phyloP scores from a whole-genome alignment of 2,888 invertebrate genomes.

The Panopea generosa region DNA sequence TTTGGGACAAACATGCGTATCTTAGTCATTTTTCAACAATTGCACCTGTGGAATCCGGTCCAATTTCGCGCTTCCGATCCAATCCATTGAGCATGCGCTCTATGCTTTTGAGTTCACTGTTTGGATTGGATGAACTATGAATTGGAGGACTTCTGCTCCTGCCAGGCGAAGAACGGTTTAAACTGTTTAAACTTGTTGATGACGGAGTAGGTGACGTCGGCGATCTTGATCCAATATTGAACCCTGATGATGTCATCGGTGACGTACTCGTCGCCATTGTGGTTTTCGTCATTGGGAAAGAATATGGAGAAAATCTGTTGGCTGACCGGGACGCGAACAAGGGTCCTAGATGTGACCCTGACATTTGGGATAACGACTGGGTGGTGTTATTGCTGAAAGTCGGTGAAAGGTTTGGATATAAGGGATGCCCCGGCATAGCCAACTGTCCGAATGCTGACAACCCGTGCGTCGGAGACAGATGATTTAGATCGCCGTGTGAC shows the following conservation, averaged over 20 bases:
- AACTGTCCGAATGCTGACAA: conserved; percentile 95
- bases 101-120: conserved; percentile 96
- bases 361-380: conserved; percentile 78
- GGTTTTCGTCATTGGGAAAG: conserved; percentile 86
- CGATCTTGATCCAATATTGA: conserved; percentile 72
- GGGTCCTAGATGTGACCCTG: conserved; percentile 72
- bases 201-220: conserved; percentile 58
- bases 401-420: conserved; percentile 84
- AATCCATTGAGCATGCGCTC: conserved; percentile 99
- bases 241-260: conserved; percentile 72
- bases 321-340: conserved; percentile 86
- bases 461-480: conserved; percentile 87
- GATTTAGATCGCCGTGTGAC: conserved; percentile 77
- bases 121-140: conserved; percentile 85
- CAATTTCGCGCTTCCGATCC: conserved; percentile 88
- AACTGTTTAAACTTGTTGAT: conserved; percentile 51
- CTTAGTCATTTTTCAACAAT: conserved; percentile 62
- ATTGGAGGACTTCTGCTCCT: conserved; percentile 65
- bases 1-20: not conserved
- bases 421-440: conserved; percentile 91
- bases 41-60: conserved; percentile 64
- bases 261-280: conserved; percentile 83
- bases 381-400: conserved; percentile 81
- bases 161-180: conserved; percentile 63
- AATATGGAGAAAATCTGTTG: conserved; percentile 95